Evolutionary conservation across 92 coral and sea anemone species (phyloP).

Genomic region (Palythoa caribaeorum): DNA sequence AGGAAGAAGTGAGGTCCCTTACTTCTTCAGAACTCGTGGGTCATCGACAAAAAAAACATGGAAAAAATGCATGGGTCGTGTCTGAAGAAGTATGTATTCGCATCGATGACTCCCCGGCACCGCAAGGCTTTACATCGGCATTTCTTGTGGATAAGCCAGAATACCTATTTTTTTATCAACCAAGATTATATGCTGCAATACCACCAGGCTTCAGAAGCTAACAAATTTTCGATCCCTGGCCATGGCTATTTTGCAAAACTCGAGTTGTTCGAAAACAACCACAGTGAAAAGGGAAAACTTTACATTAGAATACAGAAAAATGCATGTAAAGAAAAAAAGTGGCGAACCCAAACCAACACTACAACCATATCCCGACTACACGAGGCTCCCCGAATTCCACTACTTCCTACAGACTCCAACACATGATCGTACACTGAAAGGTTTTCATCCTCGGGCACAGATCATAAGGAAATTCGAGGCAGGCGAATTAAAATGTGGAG

Average conservation of each 20-base stretch:
- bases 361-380: background rate
- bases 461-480: background rate
- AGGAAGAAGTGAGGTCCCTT: background rate
- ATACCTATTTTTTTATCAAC: constrained; percentile 46
- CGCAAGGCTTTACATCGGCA: constrained; percentile 56
- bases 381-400: background rate
- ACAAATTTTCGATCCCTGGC: constrained; percentile 53
- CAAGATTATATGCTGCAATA: constrained; percentile 53
- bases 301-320: constrained; percentile 41
- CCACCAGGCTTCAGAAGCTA: constrained; percentile 50
- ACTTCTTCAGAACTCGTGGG: constrained; percentile 48
- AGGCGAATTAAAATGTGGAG: background rate
- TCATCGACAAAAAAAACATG: constrained; percentile 44
- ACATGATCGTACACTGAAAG: background rate
- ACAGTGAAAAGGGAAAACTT: constrained; percentile 57
- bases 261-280: constrained; percentile 51
- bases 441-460: constrained; percentile 18
- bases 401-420: background rate
- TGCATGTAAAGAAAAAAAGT: background rate
- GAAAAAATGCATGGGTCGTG: constrained; percentile 73
- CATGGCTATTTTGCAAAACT: constrained; percentile 54
- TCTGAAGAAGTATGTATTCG: constrained; percentile 56
- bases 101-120: constrained; percentile 65
- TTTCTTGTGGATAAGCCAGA: constrained; percentile 55
- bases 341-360: background rate